These are phyloP conservation scores for Drosophila lacertosa DNA, from an alignment of 1,140 invertebrate species.

Conservation along the genomic window DNA sequence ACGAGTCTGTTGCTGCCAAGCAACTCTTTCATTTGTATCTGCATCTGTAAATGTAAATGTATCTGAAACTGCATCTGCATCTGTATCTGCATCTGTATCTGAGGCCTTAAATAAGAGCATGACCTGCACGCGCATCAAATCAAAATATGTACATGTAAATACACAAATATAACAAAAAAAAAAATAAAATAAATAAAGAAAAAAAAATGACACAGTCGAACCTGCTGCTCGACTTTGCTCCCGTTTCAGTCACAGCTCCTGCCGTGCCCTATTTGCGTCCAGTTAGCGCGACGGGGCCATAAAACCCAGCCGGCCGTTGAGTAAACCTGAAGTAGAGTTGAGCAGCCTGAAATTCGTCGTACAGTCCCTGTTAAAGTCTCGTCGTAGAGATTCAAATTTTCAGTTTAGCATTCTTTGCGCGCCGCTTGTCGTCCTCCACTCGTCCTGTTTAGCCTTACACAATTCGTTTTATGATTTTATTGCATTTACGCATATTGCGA, in stretches of 20 bases:
- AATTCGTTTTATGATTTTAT: conserved; percentile 82
- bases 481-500: conserved; percentile 78
- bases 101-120: conserved; percentile 55
- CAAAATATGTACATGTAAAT: conserved; percentile 70
- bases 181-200: too few species aligned
- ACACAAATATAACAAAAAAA: conserved; percentile 66
- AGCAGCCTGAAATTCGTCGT: conserved; percentile 35
- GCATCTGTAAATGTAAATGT: conserved; percentile 5
- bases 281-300: conserved; percentile 72
- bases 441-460: conserved; percentile 51
- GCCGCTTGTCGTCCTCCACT: not conserved
- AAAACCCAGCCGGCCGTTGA: conserved; percentile 66
- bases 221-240: conserved; percentile 7
- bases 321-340: too few species aligned
- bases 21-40: conserved; percentile 29
- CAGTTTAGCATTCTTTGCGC: conserved; percentile 58
- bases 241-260: conserved; percentile 32
- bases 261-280: conserved; percentile 76
- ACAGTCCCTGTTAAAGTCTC: conserved; percentile 18
- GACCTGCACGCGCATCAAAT: conserved; percentile 73
- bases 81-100: conserved; percentile 23
- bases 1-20: conserved; percentile 30
- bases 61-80: conserved; percentile 30
- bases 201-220: conserved; percentile 51
- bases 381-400: conserved; percentile 71